Evolutionary conservation across 2,888 invertebrate genomes (phyloP), one percentile per base, ranked within the genome.

Genomic region (Acleris literana): DNA sequence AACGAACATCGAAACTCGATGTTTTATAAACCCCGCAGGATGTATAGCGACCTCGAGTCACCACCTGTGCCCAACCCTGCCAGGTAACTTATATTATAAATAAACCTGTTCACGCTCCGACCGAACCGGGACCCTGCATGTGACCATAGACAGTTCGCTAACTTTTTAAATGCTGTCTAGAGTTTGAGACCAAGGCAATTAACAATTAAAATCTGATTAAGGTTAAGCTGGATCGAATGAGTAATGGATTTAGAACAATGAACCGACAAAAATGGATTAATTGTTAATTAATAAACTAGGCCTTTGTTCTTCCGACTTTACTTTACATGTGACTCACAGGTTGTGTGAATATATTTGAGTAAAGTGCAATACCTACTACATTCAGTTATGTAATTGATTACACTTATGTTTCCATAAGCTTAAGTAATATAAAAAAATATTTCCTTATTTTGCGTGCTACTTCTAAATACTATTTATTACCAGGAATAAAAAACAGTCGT

Each of bases 31-130:
- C 39, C 33, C 63, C 72, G 75, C 61, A 70, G 77, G 77, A 77
- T 76, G 75, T 75, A 71, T 70, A 74, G 63, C 75, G 75, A 76
- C 78, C 79, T 76, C 70, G 72, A 73, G 71, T 69, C 71, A 74
- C 76, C 83, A 84, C 83, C 83, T 83, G 83, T 77, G 69, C 66
- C 56, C 63, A 59, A 70, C 71, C 71, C 83, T 61, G 39, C 61
- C 66, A 66, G 62, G 66, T 66, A 66, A 61, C 51, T 66, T 61
- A 39, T 61, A 66, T 66, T 61, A 39, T 61, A 66, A 66, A 53
- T 60, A 65, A 65, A 64, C 64, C 54, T 49, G 29, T 33, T 49
- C 58, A 61, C 61, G 66, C 53, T 57, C 55, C 51, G 22, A 53
- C 49, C 58, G 20, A 61, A 64, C 64, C 52, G 54, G 59, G 55